A percentile compares a stretch with the other conserved stretches of the same genome.
phyloP scores from a whole-genome alignment of 2,113 vertebrate species.

The Notothenia rossii region DNA sequence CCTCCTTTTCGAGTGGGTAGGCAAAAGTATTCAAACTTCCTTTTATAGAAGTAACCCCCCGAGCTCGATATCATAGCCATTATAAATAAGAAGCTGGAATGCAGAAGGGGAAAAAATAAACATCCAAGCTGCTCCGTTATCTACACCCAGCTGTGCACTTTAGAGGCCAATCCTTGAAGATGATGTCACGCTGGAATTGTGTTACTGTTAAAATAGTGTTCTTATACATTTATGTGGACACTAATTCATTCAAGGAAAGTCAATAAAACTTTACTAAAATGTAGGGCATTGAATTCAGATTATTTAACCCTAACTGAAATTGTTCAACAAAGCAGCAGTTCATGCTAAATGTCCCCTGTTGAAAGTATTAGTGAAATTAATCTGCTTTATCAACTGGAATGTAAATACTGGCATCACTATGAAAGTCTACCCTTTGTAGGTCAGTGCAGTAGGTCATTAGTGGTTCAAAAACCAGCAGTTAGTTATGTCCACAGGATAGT shows the following conservation, averaged over 20 bases:
- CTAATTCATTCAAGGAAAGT: slow-evolving; percentile 46
- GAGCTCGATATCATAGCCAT: slow-evolving; percentile 72
- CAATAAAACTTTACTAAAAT: slow-evolving; percentile 8
- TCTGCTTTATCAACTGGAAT: not conserved
- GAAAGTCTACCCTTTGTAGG: not conserved
- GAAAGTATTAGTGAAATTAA: not conserved
- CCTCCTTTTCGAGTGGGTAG: slow-evolving; percentile 42
- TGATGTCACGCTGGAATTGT: slow-evolving; percentile 73
- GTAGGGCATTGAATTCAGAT: slow-evolving; percentile 14
- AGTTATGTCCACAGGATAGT: slow-evolving; percentile 18
- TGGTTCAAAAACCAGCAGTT: not conserved
- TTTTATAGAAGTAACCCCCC: slow-evolving; percentile 81
- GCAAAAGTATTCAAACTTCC: slow-evolving; percentile 74
- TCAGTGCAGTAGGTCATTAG: slow-evolving; percentile 7
- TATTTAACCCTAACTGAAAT: slow-evolving; percentile 9
- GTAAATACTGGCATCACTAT: not conserved
- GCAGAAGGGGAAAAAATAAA: slow-evolving; percentile 77
- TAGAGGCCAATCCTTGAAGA: slow-evolving; percentile 54
- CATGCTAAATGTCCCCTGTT: not conserved
- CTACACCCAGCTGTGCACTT: slow-evolving; percentile 71
- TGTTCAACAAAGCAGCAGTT: not conserved
- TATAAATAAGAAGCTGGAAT: slow-evolving; percentile 81
- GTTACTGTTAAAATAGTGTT: slow-evolving; percentile 55
- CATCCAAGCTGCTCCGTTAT: slow-evolving; percentile 69
- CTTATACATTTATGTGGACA: slow-evolving; percentile 28